These are phyloP conservation scores for Lytechinus variegatus DNA, from an alignment of 35 echinoderm and acorn worm genomes.

Conservation along the genomic window DNA sequence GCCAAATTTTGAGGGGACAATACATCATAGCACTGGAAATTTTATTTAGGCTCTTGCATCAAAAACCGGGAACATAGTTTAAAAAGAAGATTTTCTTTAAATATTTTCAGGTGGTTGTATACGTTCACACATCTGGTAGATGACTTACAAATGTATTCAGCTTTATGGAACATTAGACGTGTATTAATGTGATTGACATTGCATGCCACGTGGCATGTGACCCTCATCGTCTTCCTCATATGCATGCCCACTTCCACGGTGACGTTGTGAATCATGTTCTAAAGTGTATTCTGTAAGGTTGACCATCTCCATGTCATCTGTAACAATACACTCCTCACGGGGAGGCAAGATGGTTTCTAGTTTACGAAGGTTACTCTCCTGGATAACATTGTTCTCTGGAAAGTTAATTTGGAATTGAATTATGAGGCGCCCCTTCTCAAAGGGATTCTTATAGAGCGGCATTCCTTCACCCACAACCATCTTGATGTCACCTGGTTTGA, in stretches of 20 bases:
- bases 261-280: conserved; percentile 43
- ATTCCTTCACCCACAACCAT: conserved; percentile 83
- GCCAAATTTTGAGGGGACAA: not conserved
- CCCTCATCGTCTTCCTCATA: conserved; percentile 86
- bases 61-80: not conserved
- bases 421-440: conserved; percentile 90
- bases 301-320: conserved; percentile 81
- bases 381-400: conserved; percentile 61
- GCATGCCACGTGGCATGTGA: conserved; percentile 63
- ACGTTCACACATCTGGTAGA: no score
- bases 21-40: not conserved
- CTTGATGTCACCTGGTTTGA: conserved; percentile 90
- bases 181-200: conserved; percentile 86
- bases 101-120: not conserved
- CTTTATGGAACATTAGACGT: no score
- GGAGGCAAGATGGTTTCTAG: conserved; percentile 79
- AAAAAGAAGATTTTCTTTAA: no score
- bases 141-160: no score
- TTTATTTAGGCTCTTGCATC: not conserved
- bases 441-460: conserved; percentile 80
- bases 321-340: conserved; percentile 66
- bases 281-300: conserved; percentile 59
- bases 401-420: conserved; percentile 89
- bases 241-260: conserved; percentile 23
- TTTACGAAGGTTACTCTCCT: conserved; percentile 54